Evolutionary conservation across 2,113 vertebrate genomes (phyloP).

Genomic region (Recurvirostra avosetta): DNA sequence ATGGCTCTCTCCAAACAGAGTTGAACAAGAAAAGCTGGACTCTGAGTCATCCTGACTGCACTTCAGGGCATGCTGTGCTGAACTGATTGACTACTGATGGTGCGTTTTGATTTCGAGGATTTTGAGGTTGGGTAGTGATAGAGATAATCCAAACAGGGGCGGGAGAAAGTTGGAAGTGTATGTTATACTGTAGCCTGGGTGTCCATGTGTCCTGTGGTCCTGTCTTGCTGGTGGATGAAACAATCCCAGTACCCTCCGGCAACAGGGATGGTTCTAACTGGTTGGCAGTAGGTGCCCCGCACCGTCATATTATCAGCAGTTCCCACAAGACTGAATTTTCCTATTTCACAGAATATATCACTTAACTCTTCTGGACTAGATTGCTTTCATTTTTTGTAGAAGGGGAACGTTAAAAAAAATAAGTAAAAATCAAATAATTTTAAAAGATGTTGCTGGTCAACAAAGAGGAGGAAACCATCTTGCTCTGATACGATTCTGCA

Average conservation of each 20-base stretch:
- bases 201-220: neutral
- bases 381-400: neutral
- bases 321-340: neutral
- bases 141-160: neutral
- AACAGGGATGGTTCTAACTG: neutral
- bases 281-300: neutral
- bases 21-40: neutral
- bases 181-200: neutral
- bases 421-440: neutral
- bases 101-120: neutral
- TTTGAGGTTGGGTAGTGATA: neutral
- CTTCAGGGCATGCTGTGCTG: neutral
- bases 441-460: neutral
- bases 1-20: neutral
- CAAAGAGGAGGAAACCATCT: neutral
- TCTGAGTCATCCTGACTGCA: neutral
- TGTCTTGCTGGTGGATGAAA: neutral
- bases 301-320: neutral
- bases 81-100: neutral
- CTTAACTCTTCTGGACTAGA: neutral
- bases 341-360: neutral
- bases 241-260: too few species aligned
- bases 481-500: neutral
- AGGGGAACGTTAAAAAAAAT: neutral
- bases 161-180: neutral